phyloP scores from a whole-genome alignment of 2,888 invertebrate genomes.

The Diadegma fenestrale region DNA sequence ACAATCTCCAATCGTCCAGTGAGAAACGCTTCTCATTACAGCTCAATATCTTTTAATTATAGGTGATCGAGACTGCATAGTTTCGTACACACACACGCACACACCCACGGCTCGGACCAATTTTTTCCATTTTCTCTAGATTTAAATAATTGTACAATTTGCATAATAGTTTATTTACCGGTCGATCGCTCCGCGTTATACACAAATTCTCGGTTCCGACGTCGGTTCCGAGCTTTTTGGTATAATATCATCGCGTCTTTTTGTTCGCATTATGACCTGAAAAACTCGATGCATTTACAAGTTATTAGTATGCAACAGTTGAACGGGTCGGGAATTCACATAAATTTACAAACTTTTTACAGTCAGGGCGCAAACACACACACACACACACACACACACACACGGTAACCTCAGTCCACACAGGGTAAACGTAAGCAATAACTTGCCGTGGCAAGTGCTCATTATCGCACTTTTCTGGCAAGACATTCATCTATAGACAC shows the following conservation, averaged over 20 bases:
- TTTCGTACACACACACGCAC: neutral
- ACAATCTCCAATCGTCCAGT: conserved; percentile 20
- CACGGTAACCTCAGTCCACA: neutral
- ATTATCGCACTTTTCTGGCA: conserved; percentile 6
- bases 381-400: neutral
- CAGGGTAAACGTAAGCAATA: neutral
- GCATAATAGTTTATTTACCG: conserved; percentile 48
- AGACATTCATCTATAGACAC: neutral
- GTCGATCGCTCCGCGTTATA: conserved; percentile 5
- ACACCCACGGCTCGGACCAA: neutral
- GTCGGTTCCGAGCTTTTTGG: neutral
- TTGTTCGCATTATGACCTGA: conserved; percentile 16
- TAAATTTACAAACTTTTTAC: neutral
- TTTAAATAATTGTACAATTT: conserved; percentile 44
- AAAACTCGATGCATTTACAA: neutral
- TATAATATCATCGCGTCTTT: neutral
- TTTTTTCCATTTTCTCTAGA: conserved; percentile 18
- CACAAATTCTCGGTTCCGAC: conserved; percentile 16
- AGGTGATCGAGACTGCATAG: neutral
- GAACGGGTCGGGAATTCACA: conserved; percentile 8
- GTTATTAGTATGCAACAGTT: conserved; percentile 15
- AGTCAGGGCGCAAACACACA: neutral
- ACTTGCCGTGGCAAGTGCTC: conserved; percentile 12
- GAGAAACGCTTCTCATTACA: conserved; percentile 37
- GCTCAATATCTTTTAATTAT: conserved; percentile 42